These are phyloP conservation scores for Eretmochelys imbricata DNA, from an alignment of 2,113 vertebrate genomes.

Conservation along the genomic window DNA sequence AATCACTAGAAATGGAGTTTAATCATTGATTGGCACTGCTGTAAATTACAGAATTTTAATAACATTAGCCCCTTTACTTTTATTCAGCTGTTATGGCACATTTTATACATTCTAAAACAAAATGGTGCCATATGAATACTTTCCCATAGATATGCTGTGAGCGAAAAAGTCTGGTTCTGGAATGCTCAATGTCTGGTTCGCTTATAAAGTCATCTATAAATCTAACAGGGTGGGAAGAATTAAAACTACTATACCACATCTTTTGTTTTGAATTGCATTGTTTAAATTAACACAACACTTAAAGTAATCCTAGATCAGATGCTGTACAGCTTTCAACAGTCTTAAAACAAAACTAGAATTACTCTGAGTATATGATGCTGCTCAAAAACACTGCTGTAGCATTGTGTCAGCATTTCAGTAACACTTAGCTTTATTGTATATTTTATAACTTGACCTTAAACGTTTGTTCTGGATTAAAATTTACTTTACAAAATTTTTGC, in stretches of 20 bases:
- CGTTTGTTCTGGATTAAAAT: not conserved
- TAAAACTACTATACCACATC: not conserved
- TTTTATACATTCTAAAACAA: not conserved
- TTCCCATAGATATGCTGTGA: not conserved
- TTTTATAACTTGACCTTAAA: not conserved
- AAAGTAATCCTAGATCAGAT: not conserved
- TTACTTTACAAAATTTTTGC: not conserved
- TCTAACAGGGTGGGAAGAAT: slow-evolving; percentile 3
- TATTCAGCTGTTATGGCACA: not conserved
- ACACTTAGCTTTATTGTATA: not conserved
- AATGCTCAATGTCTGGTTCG: not conserved
- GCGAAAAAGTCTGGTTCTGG: not conserved
- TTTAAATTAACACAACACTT: not conserved
- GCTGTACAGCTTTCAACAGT: not conserved
- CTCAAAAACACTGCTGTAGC: too few relatives aligned
- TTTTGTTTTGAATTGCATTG: not conserved
- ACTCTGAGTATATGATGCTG: not conserved
- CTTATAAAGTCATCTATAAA: not conserved
- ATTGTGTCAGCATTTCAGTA: not conserved
- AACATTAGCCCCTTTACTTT: not conserved
- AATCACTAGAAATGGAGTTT: not conserved
- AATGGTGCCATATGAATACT: not conserved
- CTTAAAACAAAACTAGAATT: not conserved
- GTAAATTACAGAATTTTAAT: not conserved
- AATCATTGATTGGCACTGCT: not conserved